Percentiles rank a stretch among this genome's conserved stretches.
These are phyloP conservation scores for Sycophila texana DNA, from an alignment of 2,888 invertebrate genomes.

Conservation along the genomic window DNA sequence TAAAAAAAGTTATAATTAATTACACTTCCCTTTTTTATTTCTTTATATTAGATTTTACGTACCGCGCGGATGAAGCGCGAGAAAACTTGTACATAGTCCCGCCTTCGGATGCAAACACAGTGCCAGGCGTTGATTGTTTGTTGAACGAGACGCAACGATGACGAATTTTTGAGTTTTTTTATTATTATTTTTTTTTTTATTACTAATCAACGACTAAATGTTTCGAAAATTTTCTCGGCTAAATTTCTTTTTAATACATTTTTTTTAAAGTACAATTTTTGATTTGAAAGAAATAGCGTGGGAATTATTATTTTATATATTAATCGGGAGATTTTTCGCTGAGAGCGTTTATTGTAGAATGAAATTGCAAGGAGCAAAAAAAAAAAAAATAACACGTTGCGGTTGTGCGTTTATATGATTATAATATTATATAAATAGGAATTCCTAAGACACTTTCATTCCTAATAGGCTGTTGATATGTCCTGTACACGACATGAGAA, in stretches of 20 bases:
- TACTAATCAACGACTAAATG: neutral
- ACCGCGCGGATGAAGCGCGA: slow-evolving; percentile 35
- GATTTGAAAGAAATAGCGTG: neutral
- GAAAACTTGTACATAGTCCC: slow-evolving; percentile 69
- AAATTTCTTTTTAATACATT: neutral
- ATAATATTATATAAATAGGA: slow-evolving; percentile 41
- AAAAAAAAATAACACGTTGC: neutral
- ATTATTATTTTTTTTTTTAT: slow-evolving; percentile 11
- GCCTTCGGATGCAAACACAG: slow-evolving; percentile 59
- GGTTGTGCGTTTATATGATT: slow-evolving; percentile 31
- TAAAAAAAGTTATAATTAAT: neutral
- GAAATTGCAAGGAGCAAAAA: slow-evolving; percentile 15
- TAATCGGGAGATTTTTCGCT: neutral
- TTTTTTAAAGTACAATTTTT: too few species aligned
- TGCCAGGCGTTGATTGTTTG: slow-evolving; percentile 63
- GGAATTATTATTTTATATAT: neutral
- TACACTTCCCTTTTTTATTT: slow-evolving; percentile 32
- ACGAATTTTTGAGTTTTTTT: slow-evolving; percentile 32
- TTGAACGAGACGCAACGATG: slow-evolving; percentile 53
- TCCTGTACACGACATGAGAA: slow-evolving; percentile 14
- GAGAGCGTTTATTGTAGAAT: slow-evolving; percentile 18
- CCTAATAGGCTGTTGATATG: slow-evolving; percentile 53
- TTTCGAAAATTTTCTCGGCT: neutral
- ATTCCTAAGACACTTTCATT: slow-evolving; percentile 47
- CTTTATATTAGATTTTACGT: slow-evolving; percentile 29